A percentile compares a stretch with the other conserved stretches of the same genome.
Conservation (phyloP, 1,140 invertebrate genomes). For the Drosophila orena region DNA sequence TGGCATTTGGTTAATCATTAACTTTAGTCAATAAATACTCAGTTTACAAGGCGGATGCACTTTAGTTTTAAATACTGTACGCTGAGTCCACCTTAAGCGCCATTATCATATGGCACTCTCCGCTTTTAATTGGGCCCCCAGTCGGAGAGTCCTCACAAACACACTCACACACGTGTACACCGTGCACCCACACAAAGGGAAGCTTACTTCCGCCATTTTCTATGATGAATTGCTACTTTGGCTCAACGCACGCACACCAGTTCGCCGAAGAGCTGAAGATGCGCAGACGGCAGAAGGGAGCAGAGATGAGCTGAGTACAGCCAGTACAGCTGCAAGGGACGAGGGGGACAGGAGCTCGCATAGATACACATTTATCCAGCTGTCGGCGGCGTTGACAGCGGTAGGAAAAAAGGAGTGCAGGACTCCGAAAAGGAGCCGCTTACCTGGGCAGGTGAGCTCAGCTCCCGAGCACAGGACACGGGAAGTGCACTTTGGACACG, state of each 20-base stretch:
- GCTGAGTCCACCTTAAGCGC: conserved; percentile 1
- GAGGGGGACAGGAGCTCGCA: conserved; percentile 32
- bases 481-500: conserved; percentile 75
- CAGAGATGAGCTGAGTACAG: conserved; percentile 48
- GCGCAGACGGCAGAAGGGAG: conserved; percentile 60
- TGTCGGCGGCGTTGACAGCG: conserved; percentile 73
- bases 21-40: neutral
- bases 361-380: conserved; percentile 78
- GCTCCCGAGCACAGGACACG: conserved; percentile 37
- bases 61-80: neutral
- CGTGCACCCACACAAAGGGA: conserved; percentile 49
- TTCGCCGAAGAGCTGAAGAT: conserved; percentile 64
- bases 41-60: neutral
- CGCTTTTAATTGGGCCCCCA: conserved; percentile 55
- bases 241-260: conserved; percentile 45
- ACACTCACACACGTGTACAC: conserved; percentile 10
- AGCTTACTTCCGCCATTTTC: conserved; percentile 84
- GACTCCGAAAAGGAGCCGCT: conserved; percentile 31
- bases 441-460: conserved; percentile 62
- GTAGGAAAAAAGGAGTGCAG: conserved; percentile 51
- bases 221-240: conserved; percentile 85
- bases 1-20: too few relatives aligned
- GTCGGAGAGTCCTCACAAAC: conserved; percentile 28
- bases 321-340: conserved; percentile 17
- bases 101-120: conserved; percentile 32